Evolutionary conservation across 2,797 vertebrate species (phyloP), one percentile per base, ranked within the genome.

Genomic region (Enoplosus armatus): DNA sequence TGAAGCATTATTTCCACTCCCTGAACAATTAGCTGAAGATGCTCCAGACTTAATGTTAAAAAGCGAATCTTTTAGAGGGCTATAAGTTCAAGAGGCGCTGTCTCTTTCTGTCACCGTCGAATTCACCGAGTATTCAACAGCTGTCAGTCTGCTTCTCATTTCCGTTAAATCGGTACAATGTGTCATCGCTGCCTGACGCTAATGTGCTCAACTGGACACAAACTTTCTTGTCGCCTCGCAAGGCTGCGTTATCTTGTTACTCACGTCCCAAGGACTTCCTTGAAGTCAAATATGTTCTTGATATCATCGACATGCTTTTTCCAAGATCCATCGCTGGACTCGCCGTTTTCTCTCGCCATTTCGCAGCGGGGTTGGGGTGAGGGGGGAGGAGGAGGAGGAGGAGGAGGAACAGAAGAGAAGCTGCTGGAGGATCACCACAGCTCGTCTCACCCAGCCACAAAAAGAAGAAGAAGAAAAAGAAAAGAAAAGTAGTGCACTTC

Each of bases 261-360:
- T 97, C 94, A 99, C 98, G 98, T 99, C 77, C 98, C 98, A 64
- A 99, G 96, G 86, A 98, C 96, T 96, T 99, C 98, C 91, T 97
- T 99, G 95, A 99, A 98, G 90, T 97, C 96, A 87, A 99, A 99
- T 35, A 97, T 97, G 55, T 96, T 96, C 96, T 97, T 98, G 93
- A 99, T 97, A 76, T 99, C 98, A 74, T 97, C 96, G 74, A 97
- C 97, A 62, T 97, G 96, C 91, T 98, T 98, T 76, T 99, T 99
- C 98, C 98, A 98, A n/a, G 97, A 96, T 5, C 91, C 94, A 20
- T 94, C 89, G 89, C 93, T 91, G 86, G 95, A 95, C 93, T 97
- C 96, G 73, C 97, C 97, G 94, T 97, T 97, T 93, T 97, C 97
- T 93, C 95, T 97, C 94, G 97, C 97, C 98, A 98, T 99, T 83